phyloP scores from a whole-genome alignment of 2,888 invertebrate genomes.

The Phalangium opilio region DNA sequence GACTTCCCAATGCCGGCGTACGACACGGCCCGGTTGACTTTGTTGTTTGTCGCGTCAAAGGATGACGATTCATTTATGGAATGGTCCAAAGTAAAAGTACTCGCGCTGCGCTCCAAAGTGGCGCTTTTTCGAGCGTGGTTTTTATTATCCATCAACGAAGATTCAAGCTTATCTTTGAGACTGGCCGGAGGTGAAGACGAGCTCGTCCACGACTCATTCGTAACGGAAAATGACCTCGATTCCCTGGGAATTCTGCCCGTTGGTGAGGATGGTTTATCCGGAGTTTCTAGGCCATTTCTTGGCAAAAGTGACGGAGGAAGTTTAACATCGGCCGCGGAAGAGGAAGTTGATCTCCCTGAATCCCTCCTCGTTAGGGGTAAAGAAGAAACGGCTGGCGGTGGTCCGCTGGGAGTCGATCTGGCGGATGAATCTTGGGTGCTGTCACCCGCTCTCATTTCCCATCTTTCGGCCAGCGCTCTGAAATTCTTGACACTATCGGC shows the following conservation, averaged over 20 bases:
- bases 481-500: conserved; percentile 25
- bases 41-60: no score
- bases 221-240: not conserved
- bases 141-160: no score
- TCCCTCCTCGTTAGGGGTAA: conserved; percentile 5
- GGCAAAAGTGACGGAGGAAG: conserved; percentile 14
- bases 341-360: conserved; percentile 1
- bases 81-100: no score
- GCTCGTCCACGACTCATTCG: not conserved
- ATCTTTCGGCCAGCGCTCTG: conserved; percentile 29
- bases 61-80: no score
- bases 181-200: no score
- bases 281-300: conserved; percentile 1
- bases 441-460: conserved; percentile 27
- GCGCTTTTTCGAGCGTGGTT: no score
- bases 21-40: no score
- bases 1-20: no score
- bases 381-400: no score
- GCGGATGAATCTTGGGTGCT: conserved; percentile 12
- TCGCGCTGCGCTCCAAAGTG: no score
- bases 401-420: not conserved
- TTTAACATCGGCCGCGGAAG: not conserved
- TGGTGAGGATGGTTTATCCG: not conserved
- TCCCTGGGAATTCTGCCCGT: not conserved
- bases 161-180: no score